These are phyloP conservation scores for Penaeus chinensis DNA, from an alignment of 1,140 invertebrate genomes.

Conservation along the genomic window DNA sequence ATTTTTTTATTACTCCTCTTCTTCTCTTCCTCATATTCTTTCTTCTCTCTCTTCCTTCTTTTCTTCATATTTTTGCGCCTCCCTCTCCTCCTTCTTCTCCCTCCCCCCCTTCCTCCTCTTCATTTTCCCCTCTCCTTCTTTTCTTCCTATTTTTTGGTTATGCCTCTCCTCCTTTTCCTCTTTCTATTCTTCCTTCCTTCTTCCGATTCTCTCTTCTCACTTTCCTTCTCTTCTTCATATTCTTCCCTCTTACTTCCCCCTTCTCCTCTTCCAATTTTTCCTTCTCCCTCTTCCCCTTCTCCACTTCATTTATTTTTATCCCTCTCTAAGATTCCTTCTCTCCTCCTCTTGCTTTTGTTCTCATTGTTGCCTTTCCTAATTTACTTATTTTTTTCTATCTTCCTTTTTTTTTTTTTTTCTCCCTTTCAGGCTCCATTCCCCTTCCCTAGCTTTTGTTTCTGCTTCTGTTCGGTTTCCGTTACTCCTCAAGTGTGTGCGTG, in stretches of 20 bases:
- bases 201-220: not conserved
- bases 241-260: not conserved
- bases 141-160: slow-evolving; percentile 4
- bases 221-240: not conserved
- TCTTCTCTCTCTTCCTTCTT: not conserved
- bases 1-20: not conserved
- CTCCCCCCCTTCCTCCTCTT: not conserved
- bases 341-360: slow-evolving; percentile 9
- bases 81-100: too few relatives aligned
- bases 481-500: not conserved
- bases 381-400: not conserved
- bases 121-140: not conserved
- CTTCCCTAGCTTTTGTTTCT: not conserved
- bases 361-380: not conserved
- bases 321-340: not conserved
- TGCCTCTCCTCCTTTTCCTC: not conserved
- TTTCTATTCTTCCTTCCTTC: not conserved
- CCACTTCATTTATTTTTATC: not conserved
- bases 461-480: not conserved
- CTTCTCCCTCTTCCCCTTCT: not conserved
- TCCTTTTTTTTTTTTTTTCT: not conserved
- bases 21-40: not conserved
- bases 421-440: not conserved
- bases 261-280: not conserved
- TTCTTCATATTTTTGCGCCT: not conserved